Base-by-base conservation (phyloP, 2,888 invertebrate species). In the Eudasyphora cyanicolor region DNA sequence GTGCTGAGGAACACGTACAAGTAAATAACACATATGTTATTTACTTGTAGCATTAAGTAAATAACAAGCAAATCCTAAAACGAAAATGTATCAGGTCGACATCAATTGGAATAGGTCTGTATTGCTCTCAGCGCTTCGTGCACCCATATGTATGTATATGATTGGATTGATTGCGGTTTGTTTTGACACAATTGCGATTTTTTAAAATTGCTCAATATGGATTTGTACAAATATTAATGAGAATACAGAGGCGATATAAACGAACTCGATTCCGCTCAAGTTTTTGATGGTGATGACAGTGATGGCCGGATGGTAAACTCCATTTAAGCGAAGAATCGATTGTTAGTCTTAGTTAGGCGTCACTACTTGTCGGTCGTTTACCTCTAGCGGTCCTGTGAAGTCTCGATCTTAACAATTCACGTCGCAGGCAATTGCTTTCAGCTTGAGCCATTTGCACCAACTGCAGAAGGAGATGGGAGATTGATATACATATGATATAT, bases 371-470 rank as follows among this genome's bases (percentile, higher is more conserved):
- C n/a, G 80, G 80, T 29, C 75, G 74, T 14, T 32, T 8, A 24
- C 19, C n/a, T 19, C 85, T 70, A 8, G 27, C 45, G 27, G 86
- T 87, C 29, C 86, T 88, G 42, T 89, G 89, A 12, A 86, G 84
- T 42, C 91, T 90, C 4, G 89, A 89, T 5, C 90, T 86, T n/a
- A 91, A 76, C 2, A 90, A 86, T 73, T 91, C 90, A 21, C 91
- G 87, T 8, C 90, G 86, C 42, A 91, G 79, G 8, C 86, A 86
- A 86, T 89, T 88, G 38, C 89, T 90, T 73, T 91, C 89, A 2
- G 87, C 78, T 76, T 91, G 89, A 0, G 88, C 88, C 2, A 86
- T 89, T 81, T 90, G 81, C 6, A 88, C 75, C 1, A 91, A 83
- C 91, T 91, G 79, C 0, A 84, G 82, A 32, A 51, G 0, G 1